Evolutionary conservation across 2,797 vertebrate species (phyloP).

Genomic region (Parambassis ranga): DNA sequence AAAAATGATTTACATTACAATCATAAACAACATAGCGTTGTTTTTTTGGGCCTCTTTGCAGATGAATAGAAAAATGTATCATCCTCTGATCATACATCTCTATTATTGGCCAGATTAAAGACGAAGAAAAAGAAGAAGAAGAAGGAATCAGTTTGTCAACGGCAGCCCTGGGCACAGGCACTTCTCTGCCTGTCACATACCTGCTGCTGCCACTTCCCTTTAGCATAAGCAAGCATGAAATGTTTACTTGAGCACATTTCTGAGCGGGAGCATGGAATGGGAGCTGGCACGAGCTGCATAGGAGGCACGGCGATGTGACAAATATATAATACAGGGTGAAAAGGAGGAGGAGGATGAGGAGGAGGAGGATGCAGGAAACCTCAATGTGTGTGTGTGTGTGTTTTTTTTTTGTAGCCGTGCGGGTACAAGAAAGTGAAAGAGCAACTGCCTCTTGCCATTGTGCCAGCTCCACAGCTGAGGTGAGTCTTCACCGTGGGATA

Average conservation of each 20-base stretch:
- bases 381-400: not conserved
- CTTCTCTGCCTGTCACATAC: slow-evolving; percentile 78
- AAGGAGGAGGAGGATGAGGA: slow-evolving; percentile 49
- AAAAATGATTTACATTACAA: slow-evolving; percentile 64
- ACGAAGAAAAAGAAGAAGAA: slow-evolving; percentile 31
- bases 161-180: slow-evolving; percentile 69
- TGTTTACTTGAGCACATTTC: slow-evolving; percentile 83
- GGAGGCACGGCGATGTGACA: slow-evolving; percentile 76
- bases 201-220: slow-evolving; percentile 79
- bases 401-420: not conserved
- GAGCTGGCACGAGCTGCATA: slow-evolving; percentile 75
- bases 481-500: slow-evolving; percentile 73
- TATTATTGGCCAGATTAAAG: slow-evolving; percentile 57
- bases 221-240: slow-evolving; percentile 83
- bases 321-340: slow-evolving; percentile 75
- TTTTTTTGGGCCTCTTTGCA: slow-evolving; percentile 26
- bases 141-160: slow-evolving; percentile 44
- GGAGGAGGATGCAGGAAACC: slow-evolving; percentile 22
- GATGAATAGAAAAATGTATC: slow-evolving; percentile 51
- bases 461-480: slow-evolving; percentile 57
- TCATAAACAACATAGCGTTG: slow-evolving; percentile 36
- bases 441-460: slow-evolving; percentile 72
- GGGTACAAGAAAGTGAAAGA: slow-evolving; percentile 46
- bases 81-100: slow-evolving; percentile 44
- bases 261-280: slow-evolving; percentile 73